Base-by-base conservation (phyloP, 1,140 invertebrate species). In the roundworm (Caenorhabditis elegans) region DNA sequence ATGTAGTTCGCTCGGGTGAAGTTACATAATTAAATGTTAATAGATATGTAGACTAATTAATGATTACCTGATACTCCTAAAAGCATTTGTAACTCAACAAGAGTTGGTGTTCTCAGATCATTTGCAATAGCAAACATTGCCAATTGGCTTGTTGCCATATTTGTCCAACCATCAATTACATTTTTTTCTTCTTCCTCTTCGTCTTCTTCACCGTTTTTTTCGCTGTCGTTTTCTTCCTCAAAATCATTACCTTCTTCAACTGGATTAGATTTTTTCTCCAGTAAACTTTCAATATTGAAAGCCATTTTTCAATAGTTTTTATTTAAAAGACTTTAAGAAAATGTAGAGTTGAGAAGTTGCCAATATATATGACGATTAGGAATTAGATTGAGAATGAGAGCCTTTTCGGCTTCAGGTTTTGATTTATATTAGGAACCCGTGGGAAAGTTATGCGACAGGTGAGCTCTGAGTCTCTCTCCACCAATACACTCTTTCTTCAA, bases 21-120 rank as follows among this genome's bases (percentile, higher is more conserved):
- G n/a, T n/a, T n/a, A n/a, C n/a, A n/a, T n/a, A n/a, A n/a, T n/a
- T n/a, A n/a, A n/a, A n/a, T n/a, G n/a, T n/a, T n/a, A n/a, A n/a
- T n/a, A n/a, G n/a, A n/a, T n/a, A n/a, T n/a, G n/a, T n/a, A n/a
- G n/a, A n/a, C n/a, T n/a, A n/a, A n/a, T n/a, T n/a, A n/a, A n/a
- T n/a, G n/a, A n/a, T 53, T 34, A 84, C 83, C 83, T 34, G 83
- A 83, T 2, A 85, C 78, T 15, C 83, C 83, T 3, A 85, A 70
- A 22, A 85, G 82, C 83, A 85, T 85, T 65, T 85, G 83, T 17
- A 85, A 55, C 46, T 85, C 83, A 15, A 83, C 53, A 2, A 85
- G 65, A 22, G 83, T 79, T 22, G 83, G 83, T 22, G 77, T 60
- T 39, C 84, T 83, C 17, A 84, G 17, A 24, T 79, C 82, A 70